A percentile compares a stretch with the other conserved stretches of the same genome.
These are phyloP conservation scores for Dryoscopus gambensis DNA, from an alignment of 2,113 vertebrate genomes.

Conservation along the genomic window DNA sequence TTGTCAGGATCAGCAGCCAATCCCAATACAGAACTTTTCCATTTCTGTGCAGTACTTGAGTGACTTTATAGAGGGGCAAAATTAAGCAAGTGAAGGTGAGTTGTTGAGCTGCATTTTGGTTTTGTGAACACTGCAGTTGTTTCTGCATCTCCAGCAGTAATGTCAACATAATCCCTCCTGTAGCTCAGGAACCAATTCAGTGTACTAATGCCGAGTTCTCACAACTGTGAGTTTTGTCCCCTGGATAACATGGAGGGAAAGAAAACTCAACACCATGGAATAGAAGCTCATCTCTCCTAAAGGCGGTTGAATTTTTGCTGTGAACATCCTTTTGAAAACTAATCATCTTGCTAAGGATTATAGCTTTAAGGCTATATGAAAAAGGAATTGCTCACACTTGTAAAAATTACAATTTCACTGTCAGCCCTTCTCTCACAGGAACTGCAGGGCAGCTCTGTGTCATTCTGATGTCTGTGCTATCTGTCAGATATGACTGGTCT, in stretches of 20 bases:
- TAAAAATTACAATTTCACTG: not conserved
- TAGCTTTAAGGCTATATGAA: not conserved
- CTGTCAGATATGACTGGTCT: not conserved
- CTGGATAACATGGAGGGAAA: not conserved
- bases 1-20: not conserved
- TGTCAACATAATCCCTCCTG: not conserved
- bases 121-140: not conserved
- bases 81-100: not conserved
- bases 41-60: not conserved
- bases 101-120: not conserved
- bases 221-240: not conserved
- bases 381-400: not conserved
- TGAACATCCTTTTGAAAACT: not conserved
- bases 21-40: not conserved
- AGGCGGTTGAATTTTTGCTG: not conserved
- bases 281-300: not conserved
- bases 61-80: not conserved
- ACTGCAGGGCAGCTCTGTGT: not conserved
- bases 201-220: not conserved
- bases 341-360: not conserved
- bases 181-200: not conserved
- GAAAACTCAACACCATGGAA: not conserved
- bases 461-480: accelerated
- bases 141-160: not conserved
- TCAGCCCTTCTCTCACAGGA: not conserved